Evolutionary conservation across 2,888 invertebrate species (phyloP), one percentile per base, ranked within the genome.

Genomic region (Phymatocera aterrima): DNA sequence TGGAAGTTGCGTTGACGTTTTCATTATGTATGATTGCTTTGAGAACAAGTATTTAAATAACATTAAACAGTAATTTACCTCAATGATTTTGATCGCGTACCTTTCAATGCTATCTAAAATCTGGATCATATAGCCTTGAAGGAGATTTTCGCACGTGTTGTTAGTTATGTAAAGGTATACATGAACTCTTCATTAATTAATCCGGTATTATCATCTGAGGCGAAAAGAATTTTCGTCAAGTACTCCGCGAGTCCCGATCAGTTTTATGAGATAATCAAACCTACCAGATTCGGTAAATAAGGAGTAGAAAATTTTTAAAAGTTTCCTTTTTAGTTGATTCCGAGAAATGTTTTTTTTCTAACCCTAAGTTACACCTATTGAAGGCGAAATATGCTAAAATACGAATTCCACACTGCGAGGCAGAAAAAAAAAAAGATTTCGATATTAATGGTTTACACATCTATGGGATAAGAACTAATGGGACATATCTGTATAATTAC

Each of bases 81-180:
- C 12, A 43, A 43, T 5, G 15, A 43, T 43, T 65, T 65, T 18
- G 21, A 68, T 68, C 10, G 68, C 24, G 12, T 24, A 43, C 21
- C 15, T 43, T 43, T 43, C 24, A 43, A 43, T 46, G 40, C 43
- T 43, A 43, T 43, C 5, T 43, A 6, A 15, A 68, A 68, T 68
- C 24, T 46, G 43, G 15, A 68, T 43, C 43, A 28, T n/a, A n/a
- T 46, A 68, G 18, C 68, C 43, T 68, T 43, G 68, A 43, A 43
- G 6, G 24, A 68, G 46, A 15, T 43, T 24, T n/a, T 2, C 15
- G 12, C 1, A 68, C 1, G 37, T 34, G 24, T 54, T 54, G 43
- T 24, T 21, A 43, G 15, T 18, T 43, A 68, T 37, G 34, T 18
- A 34, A 61, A 61, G 34, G 34, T 34, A n/a, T 5, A 61, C 18